Evolutionary conservation across 2,888 invertebrate species (phyloP).

Genomic region (Scaptomyza reducta): DNA sequence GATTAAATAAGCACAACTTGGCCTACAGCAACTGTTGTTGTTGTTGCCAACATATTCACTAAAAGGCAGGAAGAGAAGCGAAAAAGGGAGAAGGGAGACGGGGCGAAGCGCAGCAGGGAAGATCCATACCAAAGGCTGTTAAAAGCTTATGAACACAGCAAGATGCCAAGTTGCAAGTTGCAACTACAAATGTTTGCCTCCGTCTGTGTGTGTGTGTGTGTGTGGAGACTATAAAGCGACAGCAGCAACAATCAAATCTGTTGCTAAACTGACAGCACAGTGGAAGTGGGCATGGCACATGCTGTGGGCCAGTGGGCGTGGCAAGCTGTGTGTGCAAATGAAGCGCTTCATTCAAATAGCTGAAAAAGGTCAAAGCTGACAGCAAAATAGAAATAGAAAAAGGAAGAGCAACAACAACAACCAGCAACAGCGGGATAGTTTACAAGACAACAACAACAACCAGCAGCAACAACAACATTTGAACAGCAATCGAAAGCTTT

Average conservation of each 20-base stretch:
- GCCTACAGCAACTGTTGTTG: conserved; percentile 17
- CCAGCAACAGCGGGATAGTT: conserved; percentile 1
- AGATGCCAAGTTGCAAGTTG: conserved; percentile 37
- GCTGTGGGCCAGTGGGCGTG: background rate
- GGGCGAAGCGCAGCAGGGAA: conserved; percentile 10
- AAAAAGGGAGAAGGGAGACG: background rate
- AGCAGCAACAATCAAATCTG: conserved; percentile 41
- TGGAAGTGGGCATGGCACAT: conserved; percentile 33
- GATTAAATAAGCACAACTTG: conserved; percentile 45
- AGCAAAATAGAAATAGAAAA: conserved; percentile 11
- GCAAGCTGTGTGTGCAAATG: conserved; percentile 28
- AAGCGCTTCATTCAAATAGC: conserved; percentile 20
- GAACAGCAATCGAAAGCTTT: conserved; percentile 35
- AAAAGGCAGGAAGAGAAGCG: conserved; percentile 16
- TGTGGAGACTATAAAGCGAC: conserved; percentile 9
- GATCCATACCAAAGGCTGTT: conserved; percentile 56
- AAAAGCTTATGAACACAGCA: conserved; percentile 64
- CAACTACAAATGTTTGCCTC: conserved; percentile 1
- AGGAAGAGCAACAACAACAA: conserved; percentile 9
- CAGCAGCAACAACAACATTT: conserved; percentile 20
- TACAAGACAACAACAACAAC: conserved; percentile 7
- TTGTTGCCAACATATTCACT: conserved; percentile 33
- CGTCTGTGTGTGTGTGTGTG: background rate
- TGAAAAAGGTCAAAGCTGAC: conserved; percentile 39
- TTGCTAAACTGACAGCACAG: conserved; percentile 47